phyloP scores from a whole-genome alignment of 2,888 invertebrate genomes.

The Nowickia ferox region DNA sequence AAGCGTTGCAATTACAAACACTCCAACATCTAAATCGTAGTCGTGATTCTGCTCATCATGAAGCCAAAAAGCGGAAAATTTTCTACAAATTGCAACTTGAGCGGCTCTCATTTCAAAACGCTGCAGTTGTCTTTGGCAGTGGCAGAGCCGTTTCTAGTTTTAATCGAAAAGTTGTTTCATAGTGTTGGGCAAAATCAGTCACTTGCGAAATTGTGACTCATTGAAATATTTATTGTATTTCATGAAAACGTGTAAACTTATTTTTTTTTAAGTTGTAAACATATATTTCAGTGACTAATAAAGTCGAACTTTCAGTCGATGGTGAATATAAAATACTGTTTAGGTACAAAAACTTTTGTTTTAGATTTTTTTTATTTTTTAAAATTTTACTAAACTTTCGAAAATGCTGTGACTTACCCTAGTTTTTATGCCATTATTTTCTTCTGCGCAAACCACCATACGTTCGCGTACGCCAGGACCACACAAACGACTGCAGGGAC shows the following conservation, averaged over 20 bases:
- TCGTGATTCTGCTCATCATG: constrained; percentile 29
- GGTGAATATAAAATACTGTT: too few species aligned
- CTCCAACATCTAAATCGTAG: constrained; percentile 16
- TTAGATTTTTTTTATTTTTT: too few species aligned
- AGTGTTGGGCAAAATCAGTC: too few species aligned
- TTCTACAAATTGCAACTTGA: background rate
- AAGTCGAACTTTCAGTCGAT: too few species aligned
- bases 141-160: too few species aligned
- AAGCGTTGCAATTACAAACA: constrained; percentile 52
- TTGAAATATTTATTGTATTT: too few species aligned
- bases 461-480: constrained; percentile 93
- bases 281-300: too few species aligned
- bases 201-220: too few species aligned
- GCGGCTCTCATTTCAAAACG: background rate
- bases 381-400: background rate
- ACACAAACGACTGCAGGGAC: constrained; percentile 92
- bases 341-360: too few species aligned
- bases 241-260: too few species aligned
- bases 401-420: constrained; percentile 85
- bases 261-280: too few species aligned
- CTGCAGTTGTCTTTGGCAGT: background rate
- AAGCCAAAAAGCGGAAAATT: constrained; percentile 10
- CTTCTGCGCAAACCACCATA: constrained; percentile 92
- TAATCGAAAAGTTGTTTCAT: too few species aligned
- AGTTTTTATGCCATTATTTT: constrained; percentile 91